Base-by-base conservation (phyloP, 1,140 invertebrate genomes). In the Saccostrea glomerata region DNA sequence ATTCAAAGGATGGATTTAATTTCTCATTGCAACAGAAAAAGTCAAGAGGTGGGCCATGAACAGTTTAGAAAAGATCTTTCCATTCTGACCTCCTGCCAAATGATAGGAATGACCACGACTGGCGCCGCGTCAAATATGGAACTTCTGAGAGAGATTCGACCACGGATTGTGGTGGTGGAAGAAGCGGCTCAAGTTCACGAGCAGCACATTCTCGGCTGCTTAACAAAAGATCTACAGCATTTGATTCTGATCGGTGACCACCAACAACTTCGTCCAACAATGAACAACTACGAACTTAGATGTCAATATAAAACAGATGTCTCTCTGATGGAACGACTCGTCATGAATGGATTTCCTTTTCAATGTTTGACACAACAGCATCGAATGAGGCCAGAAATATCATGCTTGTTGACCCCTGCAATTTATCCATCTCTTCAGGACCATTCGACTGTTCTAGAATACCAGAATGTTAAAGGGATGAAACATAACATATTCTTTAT, bases 191-290 rank as follows among this genome's bases (percentile, higher is more conserved):
- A 94, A 88, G 93, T 94, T 11, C 86, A 86, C 4, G 94, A 94
- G 73, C 90, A 92, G 2, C 94, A 94, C 82, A 88, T 94, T 23
- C 82, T 94, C 5, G 92, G 91, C 30, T 86, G 92, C 25, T 89
- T 98, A 13, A 97, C 97, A 5, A 93, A 96, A 40, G 90, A 96
- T 55, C 97, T 97, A 89, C 91, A 98, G 93, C 98, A 98, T 93
- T 95, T 98, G 0, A 97, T 98, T 89, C 95, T 98, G 25, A 97
- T 98, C 90, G 97, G 97, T 95, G 97, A 98, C 93, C 96, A 96
- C 86, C 92, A 95, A 88, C 95, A 96, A 90, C 91, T 96, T 6
- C 92, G 94, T 25, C 96, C 95, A 13, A 91, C 92, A 77, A 92
- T 95, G 73, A 93, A 92, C 84, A 93, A 94, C 60, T 93, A 93